Evolutionary conservation across 1,140 invertebrate species (phyloP).

Genomic region (Maniola jurtina): DNA sequence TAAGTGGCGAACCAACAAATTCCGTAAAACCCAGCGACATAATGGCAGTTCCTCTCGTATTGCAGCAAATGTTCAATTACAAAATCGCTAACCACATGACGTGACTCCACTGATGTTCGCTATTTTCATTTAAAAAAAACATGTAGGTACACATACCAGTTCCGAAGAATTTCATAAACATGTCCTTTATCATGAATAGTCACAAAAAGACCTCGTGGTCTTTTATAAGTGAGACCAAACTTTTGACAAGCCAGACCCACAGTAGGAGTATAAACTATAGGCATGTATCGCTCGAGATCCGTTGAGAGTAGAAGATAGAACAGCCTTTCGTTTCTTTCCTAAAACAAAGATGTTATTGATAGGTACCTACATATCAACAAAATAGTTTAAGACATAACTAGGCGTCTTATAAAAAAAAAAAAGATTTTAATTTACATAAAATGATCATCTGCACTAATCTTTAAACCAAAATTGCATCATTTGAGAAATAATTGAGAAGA

Average conservation of each 20-base stretch:
- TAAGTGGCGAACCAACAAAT: too few species aligned
- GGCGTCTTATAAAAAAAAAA: constrained; percentile 25
- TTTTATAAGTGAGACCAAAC: constrained; percentile 95
- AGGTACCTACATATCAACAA: constrained; percentile 77
- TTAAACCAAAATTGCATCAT: too few species aligned
- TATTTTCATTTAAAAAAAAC: too few species aligned
- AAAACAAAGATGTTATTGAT: too few species aligned
- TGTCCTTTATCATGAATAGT: constrained; percentile 98
- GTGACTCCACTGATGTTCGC: too few species aligned
- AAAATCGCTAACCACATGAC: too few species aligned
- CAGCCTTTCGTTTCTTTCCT: constrained; percentile 93
- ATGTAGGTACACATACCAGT: constrained; percentile 82
- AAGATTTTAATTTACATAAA: too few species aligned
- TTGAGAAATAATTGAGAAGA: too few species aligned
- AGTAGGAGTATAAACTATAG: constrained; percentile 98
- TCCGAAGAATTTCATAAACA: constrained; percentile 92
- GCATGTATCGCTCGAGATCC: constrained; percentile 97
- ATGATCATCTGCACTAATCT: too few species aligned
- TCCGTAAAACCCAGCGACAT: too few species aligned
- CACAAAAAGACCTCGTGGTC: constrained; percentile 96
- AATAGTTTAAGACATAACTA: constrained; percentile 22
- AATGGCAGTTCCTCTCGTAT: too few species aligned
- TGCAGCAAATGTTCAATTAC: too few species aligned
- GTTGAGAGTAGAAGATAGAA: constrained; percentile 96
- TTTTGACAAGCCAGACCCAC: constrained; percentile 98